Evolutionary conservation across 2,797 vertebrate genomes (phyloP), one percentile per base, ranked within the genome.

Genomic region (Knipowitschia caucasica): DNA sequence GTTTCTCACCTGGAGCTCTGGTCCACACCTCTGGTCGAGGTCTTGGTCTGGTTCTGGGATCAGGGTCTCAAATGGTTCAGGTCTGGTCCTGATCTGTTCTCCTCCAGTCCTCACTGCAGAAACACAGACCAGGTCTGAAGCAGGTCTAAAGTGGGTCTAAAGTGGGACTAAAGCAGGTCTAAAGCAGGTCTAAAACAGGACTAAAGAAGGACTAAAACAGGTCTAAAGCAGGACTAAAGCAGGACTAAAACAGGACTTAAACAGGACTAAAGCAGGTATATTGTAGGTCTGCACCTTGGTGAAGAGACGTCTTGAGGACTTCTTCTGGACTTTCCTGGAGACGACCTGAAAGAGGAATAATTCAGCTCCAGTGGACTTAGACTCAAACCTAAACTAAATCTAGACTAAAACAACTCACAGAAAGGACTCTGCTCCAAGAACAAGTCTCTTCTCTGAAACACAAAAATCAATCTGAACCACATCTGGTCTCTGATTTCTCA

Each of bases 171-270:
- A 26, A 8, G 39, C 47, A 39, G 8, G 20, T 1, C 51, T 18
- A 24, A 24, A 24, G 20, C 10, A 14, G 40, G 36, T 10, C 35
- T 18, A 10, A 18, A 18, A 4, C 15, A 15, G n/a, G 9, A 4
- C 25, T 27, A 4, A 46, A 17, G 7, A 9, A 29, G 25, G 25
- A 17, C 14, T 29, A 2, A 17, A n/a, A n/a, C 24, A 29, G 14
- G 3, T 1, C 25, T 17, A 15, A 26, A 29, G 18, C 3, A 7
- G 34, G 12, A 14, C 18, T 33, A 4, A 34, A 12, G 36, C 45
- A 30, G 9, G 21, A 1, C 52, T 18, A 17, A 26, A 44, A 14
- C 12, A 15, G 24, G 38, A 12, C 95, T 98, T 73, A 61, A 88
- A 88, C 18, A 73, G 15, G 12, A 7, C 5, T 29, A 20, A 33